A percentile compares a stretch with the other conserved stretches of the same genome.
Evolutionary conservation across 2,888 invertebrate species (phyloP).

Genomic region (Watsonalla cultraria): DNA sequence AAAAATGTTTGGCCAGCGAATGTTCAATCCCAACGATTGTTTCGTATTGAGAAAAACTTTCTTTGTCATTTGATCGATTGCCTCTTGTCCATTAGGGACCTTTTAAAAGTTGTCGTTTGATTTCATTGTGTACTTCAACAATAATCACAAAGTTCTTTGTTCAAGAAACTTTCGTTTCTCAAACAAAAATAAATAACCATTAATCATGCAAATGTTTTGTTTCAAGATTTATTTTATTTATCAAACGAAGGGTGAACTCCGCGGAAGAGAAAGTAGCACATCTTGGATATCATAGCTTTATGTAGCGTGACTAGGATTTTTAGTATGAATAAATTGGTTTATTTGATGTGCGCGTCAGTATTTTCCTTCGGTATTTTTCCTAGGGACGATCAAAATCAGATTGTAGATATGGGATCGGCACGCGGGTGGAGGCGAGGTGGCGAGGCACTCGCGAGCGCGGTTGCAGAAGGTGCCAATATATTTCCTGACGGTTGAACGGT

Average conservation of each 20-base stretch:
- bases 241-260: conserved; percentile 32
- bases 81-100: conserved; percentile 71
- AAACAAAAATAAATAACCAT: conserved; percentile 54
- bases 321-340: conserved; percentile 35
- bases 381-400: conserved; percentile 44
- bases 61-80: conserved; percentile 75
- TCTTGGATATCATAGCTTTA: conserved; percentile 16
- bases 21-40: conserved; percentile 59
- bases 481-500: conserved; percentile 74
- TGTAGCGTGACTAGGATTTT: conserved; percentile 32
- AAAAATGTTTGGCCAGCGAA: conserved; percentile 47
- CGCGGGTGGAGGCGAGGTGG: conserved; percentile 24
- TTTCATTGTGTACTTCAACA: conserved; percentile 64
- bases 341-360: conserved; percentile 20
- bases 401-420: conserved; percentile 55
- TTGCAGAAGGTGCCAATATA: conserved; percentile 74
- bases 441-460: conserved; percentile 33
- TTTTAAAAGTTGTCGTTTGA: conserved; percentile 73
- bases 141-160: conserved; percentile 58
- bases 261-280: conserved; percentile 16
- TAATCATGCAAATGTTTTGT: conserved; percentile 54
- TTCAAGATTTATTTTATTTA: conserved; percentile 42
- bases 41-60: conserved; percentile 65
- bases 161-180: conserved; percentile 43
- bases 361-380: conserved; percentile 28